Evolutionary conservation across 2,888 invertebrate genomes (phyloP).

Genomic region (Anticlea derivata): DNA sequence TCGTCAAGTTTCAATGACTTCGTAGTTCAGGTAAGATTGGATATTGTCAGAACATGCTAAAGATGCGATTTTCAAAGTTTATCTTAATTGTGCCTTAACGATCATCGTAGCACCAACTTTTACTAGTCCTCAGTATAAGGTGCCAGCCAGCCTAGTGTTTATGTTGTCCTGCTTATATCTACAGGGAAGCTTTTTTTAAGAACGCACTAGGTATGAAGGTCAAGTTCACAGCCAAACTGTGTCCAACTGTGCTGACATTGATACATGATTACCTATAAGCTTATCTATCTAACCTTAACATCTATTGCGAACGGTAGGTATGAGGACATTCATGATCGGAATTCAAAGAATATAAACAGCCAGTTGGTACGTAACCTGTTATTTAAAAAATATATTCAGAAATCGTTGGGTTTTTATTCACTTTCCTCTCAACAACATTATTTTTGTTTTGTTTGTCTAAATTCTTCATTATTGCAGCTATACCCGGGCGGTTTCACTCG

Average conservation of each 20-base stretch:
- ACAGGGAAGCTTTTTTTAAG: too few species aligned
- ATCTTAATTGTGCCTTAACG: too few species aligned
- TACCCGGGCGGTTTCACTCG: too few species aligned
- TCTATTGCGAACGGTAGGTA: slow-evolving; percentile 38
- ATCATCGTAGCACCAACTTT: too few species aligned
- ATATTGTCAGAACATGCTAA: too few species aligned
- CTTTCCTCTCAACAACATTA: slow-evolving; percentile 8
- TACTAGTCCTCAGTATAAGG: too few species aligned
- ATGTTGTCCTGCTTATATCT: too few species aligned
- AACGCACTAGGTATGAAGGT: slow-evolving; percentile 37
- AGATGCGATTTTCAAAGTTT: too few species aligned
- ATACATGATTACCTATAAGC: slow-evolving; percentile 42
- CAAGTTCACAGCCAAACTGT: slow-evolving; percentile 49
- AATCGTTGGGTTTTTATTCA: slow-evolving; percentile 8
- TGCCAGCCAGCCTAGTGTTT: too few species aligned
- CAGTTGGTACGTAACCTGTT: slow-evolving; percentile 12
- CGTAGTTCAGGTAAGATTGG: too few species aligned
- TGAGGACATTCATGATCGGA: slow-evolving; percentile 42
- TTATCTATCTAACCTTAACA: slow-evolving; percentile 51
- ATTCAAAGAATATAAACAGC: slow-evolving; percentile 22
- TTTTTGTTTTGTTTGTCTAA: slow-evolving; percentile 2
- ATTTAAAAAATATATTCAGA: background rate
- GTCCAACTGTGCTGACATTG: slow-evolving; percentile 48
- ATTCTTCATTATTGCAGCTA: background rate
- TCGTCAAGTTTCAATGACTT: too few species aligned